Evolutionary conservation across 2,888 invertebrate species (phyloP).

Genomic region (Alcis repandata): DNA sequence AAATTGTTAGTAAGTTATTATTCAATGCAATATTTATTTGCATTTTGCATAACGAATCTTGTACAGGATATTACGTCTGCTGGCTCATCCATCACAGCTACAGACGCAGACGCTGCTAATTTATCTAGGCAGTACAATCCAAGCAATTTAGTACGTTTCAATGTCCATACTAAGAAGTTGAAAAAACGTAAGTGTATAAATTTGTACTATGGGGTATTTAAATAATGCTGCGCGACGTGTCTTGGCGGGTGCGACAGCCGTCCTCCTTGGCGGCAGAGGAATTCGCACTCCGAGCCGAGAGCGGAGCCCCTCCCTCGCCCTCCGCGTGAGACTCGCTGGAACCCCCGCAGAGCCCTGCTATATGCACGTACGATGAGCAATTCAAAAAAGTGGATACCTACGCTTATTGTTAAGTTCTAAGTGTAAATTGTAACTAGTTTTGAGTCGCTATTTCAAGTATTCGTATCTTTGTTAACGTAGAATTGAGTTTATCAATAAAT

Average conservation of each 20-base stretch:
- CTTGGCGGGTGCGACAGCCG: constrained; percentile 42
- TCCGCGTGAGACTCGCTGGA: constrained; percentile 2
- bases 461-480: neutral
- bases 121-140: constrained; percentile 20
- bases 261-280: constrained; percentile 59
- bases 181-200: constrained; percentile 29
- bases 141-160: constrained; percentile 35
- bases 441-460: neutral
- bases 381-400: constrained; percentile 21
- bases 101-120: neutral
- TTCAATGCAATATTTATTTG: neutral
- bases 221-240: constrained; percentile 45
- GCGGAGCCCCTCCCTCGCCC: constrained; percentile 47
- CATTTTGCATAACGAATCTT: constrained; percentile 1
- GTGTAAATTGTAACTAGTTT: neutral
- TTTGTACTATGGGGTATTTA: constrained; percentile 46
- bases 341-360: constrained; percentile 33
- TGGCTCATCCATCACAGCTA: constrained; percentile 5
- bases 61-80: constrained; percentile 8
- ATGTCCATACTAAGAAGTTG: constrained; percentile 26
- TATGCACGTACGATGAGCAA: constrained; percentile 20
- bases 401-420: constrained; percentile 13
- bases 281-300: constrained; percentile 51
- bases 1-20: neutral
- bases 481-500: neutral